Evolutionary conservation across 2,888 invertebrate genomes (phyloP).

Genomic region (Himalopsyche tibetana): DNA sequence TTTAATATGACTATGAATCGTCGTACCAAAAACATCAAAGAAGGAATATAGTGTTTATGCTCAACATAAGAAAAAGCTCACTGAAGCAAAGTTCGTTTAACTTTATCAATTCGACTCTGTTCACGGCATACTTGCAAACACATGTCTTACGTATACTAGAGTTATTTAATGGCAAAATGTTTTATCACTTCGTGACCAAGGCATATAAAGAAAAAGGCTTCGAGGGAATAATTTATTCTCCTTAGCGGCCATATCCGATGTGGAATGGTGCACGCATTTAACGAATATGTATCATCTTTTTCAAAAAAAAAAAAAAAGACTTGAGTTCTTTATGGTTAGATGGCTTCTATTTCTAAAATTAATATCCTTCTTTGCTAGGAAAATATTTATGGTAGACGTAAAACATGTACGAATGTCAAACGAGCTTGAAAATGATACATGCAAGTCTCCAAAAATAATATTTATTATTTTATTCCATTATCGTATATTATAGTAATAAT

Average conservation of each 20-base stretch:
- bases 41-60: too few species aligned
- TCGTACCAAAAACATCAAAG: too few species aligned
- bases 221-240: constrained; percentile 40
- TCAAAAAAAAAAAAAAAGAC: constrained; percentile 2
- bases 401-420: constrained; percentile 11
- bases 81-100: too few species aligned
- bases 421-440: constrained; percentile 19
- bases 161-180: constrained; percentile 38
- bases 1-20: too few species aligned
- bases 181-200: constrained; percentile 36
- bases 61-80: too few species aligned
- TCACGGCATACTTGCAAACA: constrained; percentile 8
- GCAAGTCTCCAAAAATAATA: constrained; percentile 11
- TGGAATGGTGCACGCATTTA: constrained; percentile 37
- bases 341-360: constrained; percentile 8
- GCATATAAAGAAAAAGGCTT: constrained; percentile 42
- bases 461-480: constrained; percentile 23
- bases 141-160: constrained; percentile 23
- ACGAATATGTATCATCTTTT: constrained; percentile 41
- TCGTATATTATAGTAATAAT: neutral
- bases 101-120: too few species aligned
- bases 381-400: constrained; percentile 10
- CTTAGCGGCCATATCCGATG: constrained; percentile 30
- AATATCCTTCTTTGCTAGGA: neutral
- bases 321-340: constrained; percentile 32